Base-by-base conservation (phyloP, 2,888 invertebrate species). In the Amorpha juglandis region DNA sequence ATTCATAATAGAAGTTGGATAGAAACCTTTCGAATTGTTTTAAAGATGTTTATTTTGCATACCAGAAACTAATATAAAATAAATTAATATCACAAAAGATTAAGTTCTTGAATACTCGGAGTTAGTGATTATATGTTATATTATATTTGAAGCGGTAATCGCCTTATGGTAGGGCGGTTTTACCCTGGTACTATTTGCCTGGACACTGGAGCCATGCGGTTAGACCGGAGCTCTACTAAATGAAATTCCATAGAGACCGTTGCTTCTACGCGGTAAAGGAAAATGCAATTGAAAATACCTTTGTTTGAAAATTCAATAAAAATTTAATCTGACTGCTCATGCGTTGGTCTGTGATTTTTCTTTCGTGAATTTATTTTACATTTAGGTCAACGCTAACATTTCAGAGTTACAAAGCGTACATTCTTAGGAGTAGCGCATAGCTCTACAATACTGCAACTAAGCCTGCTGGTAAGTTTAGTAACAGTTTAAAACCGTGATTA, bases 201-300 rank as follows among this genome's bases (percentile, higher is more conserved):
- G 67, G 68, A 69, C 63, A 55, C 62, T 71, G 69, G 72, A 74
- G 68, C 75, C 80, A 76, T 76, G 79, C 78, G 65, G 73, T 75
- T 74, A 67, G 71, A 68, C 70, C 63, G 68, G 12, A 58, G 42
- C 42, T 58, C 63, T 66, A 78, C 71, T 75, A 77, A 78, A 78
- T 78, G 71, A 78, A 78, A 78, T 78, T 78, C 78, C 79, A 70
- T 71, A 66, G 72, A 68, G 68, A 58, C 67, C 70, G 67, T 70
- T 67, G 64, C 71, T 72, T 69, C 74, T 71, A 70, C 65, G 69
- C 66, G 68, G 68, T 65, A 64, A 65, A 72, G 66, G 64, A 62
- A 62, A 64, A 67, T 71, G 69, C 71, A 76, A 78, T 78, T 74
- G 71, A 74, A 77, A 77, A 78, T 78, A 67, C 76, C 71, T 76